Evolutionary conservation across 2,888 invertebrate species (phyloP).

Genomic region (Cheilosia impressa): DNA sequence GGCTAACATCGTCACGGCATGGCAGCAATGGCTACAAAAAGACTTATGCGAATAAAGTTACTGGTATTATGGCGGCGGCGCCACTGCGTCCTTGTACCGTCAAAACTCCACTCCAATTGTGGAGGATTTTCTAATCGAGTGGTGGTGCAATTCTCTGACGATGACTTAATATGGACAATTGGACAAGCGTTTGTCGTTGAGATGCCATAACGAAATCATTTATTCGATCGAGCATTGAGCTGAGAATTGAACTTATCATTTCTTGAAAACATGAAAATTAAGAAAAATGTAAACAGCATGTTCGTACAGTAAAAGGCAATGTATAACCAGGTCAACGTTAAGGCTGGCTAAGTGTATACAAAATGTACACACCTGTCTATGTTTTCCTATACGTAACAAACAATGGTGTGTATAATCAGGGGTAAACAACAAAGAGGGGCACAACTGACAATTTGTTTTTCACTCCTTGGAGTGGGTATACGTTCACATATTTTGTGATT

Average conservation of each 20-base stretch:
- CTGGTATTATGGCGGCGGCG: slow-evolving; percentile 56
- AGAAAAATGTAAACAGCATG: slow-evolving; percentile 53
- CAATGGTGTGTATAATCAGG: neutral
- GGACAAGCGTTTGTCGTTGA: slow-evolving; percentile 65
- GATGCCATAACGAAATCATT: slow-evolving; percentile 69
- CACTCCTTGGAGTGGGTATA: too few relatives aligned
- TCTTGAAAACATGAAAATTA: slow-evolving; percentile 45
- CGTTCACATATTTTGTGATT: too few relatives aligned
- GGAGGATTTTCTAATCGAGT: slow-evolving; percentile 73
- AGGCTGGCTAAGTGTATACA: neutral
- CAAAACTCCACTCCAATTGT: slow-evolving; percentile 73
- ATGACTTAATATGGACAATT: slow-evolving; percentile 72
- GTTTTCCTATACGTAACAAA: neutral
- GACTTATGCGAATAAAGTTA: slow-evolving; percentile 47
- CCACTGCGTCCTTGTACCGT: slow-evolving; percentile 74
- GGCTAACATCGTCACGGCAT: slow-evolving; percentile 50
- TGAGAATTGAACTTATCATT: slow-evolving; percentile 59
- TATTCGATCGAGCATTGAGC: slow-evolving; percentile 57
- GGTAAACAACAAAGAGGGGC: too few relatives aligned
- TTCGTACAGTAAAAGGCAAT: slow-evolving; percentile 57
- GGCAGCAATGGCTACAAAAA: slow-evolving; percentile 10
- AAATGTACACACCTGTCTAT: neutral
- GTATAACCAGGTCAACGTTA: slow-evolving; percentile 58
- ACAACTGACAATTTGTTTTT: too few relatives aligned
- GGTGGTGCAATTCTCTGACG: slow-evolving; percentile 70